Conservation (phyloP, 2,888 invertebrate genomes). For the Arge pagana region DNA sequence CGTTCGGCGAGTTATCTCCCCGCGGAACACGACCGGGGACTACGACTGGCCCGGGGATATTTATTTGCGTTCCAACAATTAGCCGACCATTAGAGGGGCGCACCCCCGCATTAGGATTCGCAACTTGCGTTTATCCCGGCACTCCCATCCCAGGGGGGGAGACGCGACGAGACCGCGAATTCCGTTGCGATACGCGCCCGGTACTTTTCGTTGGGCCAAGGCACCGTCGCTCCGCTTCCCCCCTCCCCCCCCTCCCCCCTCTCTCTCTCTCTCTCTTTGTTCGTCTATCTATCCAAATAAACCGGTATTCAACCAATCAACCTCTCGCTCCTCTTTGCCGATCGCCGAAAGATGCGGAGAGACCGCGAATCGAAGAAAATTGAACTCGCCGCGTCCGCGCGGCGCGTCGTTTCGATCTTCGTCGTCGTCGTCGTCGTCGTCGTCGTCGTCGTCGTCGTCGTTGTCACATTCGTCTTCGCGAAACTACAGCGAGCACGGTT, state of each 20-base stretch:
- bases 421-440: too few species aligned
- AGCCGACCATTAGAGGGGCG: conserved; percentile 54
- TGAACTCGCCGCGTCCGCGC: too few species aligned
- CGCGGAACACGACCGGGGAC: conserved; percentile 1
- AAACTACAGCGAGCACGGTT: too few species aligned
- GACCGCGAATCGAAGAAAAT: too few species aligned
- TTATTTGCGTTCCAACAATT: conserved; percentile 57
- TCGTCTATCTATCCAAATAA: conserved; percentile 51
- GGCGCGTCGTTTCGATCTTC: too few species aligned
- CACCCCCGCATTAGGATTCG: conserved; percentile 34
- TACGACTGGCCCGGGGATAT: conserved; percentile 46
- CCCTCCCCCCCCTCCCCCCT: conserved; percentile 21
- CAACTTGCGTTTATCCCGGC: too few species aligned
- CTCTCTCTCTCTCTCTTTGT: conserved; percentile 38
- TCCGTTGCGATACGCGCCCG: too few species aligned
- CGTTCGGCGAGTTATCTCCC: conserved; percentile 13
- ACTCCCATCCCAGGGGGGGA: too few species aligned
- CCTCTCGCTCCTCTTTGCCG: background rate
- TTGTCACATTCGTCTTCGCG: too few species aligned
- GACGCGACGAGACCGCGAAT: conserved; percentile 56
- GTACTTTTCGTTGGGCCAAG: too few species aligned
- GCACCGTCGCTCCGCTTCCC: background rate
- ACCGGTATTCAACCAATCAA: too few species aligned
- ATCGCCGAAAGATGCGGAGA: background rate
- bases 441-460: too few species aligned